Base-by-base conservation (phyloP, 30 jellyfish, hydroid and myxozoan species). In the Phacellophora camtschatica region DNA sequence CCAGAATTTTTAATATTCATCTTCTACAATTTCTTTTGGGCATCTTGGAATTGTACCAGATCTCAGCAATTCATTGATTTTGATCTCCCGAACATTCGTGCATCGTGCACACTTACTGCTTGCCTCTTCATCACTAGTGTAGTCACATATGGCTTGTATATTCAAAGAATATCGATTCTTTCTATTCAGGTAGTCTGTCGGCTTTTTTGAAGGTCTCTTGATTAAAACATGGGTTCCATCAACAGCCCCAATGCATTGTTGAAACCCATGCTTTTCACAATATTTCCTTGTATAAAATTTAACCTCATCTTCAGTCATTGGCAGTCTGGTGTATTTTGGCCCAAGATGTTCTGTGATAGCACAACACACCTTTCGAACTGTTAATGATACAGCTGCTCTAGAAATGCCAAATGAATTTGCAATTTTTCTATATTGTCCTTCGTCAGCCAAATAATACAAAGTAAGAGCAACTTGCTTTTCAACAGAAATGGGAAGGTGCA, bases 181-280 rank as follows among this genome's bases (percentile, higher is more conserved):
- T 42, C 88, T 53, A 50, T 57, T 58, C 5, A 82, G n/a, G 42
- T 25, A 82, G 45, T 54, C 87, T n/a, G 86, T 82, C 1, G 66
- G 56, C 73, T 67, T 67, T 41, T 37, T 77, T 11, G 46, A 16
- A 0, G 89, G 96, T 43, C 63, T 58, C 50, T 59, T 63, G 25
- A 85, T 73, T 18, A 24, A 28, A 19, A 85, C 53, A 43, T 73
- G 85, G 28, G 89, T 59, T 13, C 79, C 90, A 66, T 73, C 89
- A 27, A 85, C 66, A 1, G 96, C 90, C 15, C 95, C 95, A 31
- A 71, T 57, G 69, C 95, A 83, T 72, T 83, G 95, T 16, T 83
- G 95, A 71, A 83, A 83, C 18, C 95, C 83, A 50, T 57, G 87
- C 28, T 37, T 71, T 18, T 37, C 70, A 8, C 56, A 13, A 69